phyloP scores from a whole-genome alignment of 2,797 vertebrate species.

The Typhlichthys subterraneus region DNA sequence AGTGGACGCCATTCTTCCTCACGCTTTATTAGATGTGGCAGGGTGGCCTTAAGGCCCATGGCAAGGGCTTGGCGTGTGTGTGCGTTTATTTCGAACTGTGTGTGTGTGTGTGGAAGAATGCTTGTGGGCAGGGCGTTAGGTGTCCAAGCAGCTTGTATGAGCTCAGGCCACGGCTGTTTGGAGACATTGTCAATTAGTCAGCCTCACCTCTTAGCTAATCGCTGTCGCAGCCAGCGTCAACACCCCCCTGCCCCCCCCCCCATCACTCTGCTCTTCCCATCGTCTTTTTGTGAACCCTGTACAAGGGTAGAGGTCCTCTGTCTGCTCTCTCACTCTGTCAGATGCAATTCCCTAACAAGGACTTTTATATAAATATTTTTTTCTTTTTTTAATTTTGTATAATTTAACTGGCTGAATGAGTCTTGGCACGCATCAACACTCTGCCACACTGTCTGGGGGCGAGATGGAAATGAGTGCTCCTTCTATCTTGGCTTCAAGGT shows the following conservation, averaged over 20 bases:
- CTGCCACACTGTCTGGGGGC: not conserved
- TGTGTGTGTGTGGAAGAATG: slow-evolving; percentile 37
- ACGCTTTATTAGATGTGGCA: slow-evolving; percentile 73
- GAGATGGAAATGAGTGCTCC: slow-evolving; percentile 32
- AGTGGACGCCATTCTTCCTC: slow-evolving; percentile 62
- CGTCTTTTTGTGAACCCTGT: slow-evolving; percentile 62
- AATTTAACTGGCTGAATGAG: slow-evolving; percentile 50
- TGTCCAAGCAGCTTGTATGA: slow-evolving; percentile 36
- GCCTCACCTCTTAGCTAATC: slow-evolving; percentile 49
- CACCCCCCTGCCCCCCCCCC: slow-evolving; percentile 29
- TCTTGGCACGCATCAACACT: slow-evolving; percentile 26
- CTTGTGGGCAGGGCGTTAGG: slow-evolving; percentile 52
- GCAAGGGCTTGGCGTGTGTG: slow-evolving; percentile 36
- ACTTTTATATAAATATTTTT: not conserved
- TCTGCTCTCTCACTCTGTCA: slow-evolving; percentile 39
- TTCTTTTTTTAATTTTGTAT: slow-evolving; percentile 24
- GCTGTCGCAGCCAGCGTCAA: not conserved
- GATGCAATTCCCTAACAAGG: slow-evolving; percentile 64
- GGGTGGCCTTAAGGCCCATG: slow-evolving; percentile 65
- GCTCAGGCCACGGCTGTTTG: slow-evolving; percentile 49
- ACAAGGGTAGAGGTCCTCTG: slow-evolving; percentile 61
- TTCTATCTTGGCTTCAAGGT: slow-evolving; percentile 55
- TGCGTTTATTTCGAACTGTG: slow-evolving; percentile 10
- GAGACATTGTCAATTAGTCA: slow-evolving; percentile 59
- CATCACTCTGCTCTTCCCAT: slow-evolving; percentile 52